Base-by-base conservation (phyloP, 1,140 invertebrate genomes). In the Macrostomum lignano region DNA sequence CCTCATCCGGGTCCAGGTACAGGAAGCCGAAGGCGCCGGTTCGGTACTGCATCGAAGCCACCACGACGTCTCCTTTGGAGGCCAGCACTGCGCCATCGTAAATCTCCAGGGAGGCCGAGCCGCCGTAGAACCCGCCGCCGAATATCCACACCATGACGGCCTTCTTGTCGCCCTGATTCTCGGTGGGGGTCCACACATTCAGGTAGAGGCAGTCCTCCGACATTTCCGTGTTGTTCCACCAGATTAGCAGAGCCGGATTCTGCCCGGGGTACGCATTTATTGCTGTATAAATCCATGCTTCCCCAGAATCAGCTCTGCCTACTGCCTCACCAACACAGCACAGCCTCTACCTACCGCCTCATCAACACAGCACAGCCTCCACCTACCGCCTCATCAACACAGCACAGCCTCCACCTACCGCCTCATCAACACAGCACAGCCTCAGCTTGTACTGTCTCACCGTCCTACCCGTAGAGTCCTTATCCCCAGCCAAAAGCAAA, bases 31-130 rank as follows among this genome's bases (percentile, higher is more conserved):
- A 65, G 3, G 53, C 42, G 26, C 77, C 74, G 10, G 82, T 67
- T 37, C 82, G 66, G 51, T 91, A 88, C 49, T 88, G 79, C 66
- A 88, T 75, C 7, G 76, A 73, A 3, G 84, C 78, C 33, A 88
- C 58, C 25, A 93, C 74, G 11, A 91, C 67, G 44, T 82, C 71
- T 21, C 43, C 42, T 24, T 40, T 42, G n/a, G 73, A 70, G 0
- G 74, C 76, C 20, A 93, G 58, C 44, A 71, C 72, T 40, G 59
- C 55, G 34, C 70, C 74, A 58, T 88, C 78, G 54, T 88, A 91
- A 10, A 88, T 68, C 47, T 84, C 77, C 38, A 91, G 61, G 15
- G 77, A 82, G 73, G 28, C 74, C 75, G 25, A 76, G 43, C 52
- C 28, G 28, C 39, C n/a, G 51, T 76, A 79, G 61, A 88, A 84